Conservation (phyloP, 2,797 vertebrate species). For the Malacoctenus gilli region DNA sequence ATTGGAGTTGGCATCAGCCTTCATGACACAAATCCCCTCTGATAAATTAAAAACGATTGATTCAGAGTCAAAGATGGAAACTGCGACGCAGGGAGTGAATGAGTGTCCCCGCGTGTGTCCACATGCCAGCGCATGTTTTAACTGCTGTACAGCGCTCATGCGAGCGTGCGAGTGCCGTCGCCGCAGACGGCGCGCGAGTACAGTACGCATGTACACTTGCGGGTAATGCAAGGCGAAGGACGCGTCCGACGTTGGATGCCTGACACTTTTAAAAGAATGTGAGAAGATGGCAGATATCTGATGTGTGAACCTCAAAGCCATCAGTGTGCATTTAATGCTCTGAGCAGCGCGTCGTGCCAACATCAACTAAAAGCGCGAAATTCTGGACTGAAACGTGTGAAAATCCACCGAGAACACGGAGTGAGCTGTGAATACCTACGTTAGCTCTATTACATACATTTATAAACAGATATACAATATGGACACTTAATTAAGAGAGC, state of each 20-base stretch:
- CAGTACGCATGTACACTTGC: conserved; percentile 40
- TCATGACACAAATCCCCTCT: conserved; percentile 85
- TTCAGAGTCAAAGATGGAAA: conserved; percentile 84
- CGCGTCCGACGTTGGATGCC: conserved; percentile 60
- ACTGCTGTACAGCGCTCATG: conserved; percentile 30
- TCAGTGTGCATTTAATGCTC: conserved; percentile 68
- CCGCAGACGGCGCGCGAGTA: conserved; percentile 36
- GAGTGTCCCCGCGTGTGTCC: conserved; percentile 51
- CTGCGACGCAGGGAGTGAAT: conserved; percentile 61
- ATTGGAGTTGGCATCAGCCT: conserved; percentile 83
- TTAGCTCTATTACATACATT: conserved; percentile 57
- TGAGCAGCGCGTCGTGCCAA: conserved; percentile 64
- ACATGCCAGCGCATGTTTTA: conserved; percentile 32
- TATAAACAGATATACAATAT: conserved; percentile 42
- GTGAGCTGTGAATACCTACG: conserved; percentile 66
- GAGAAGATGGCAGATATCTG: conserved; percentile 74
- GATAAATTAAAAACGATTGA: conserved; percentile 88
- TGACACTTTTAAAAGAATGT: conserved; percentile 75
- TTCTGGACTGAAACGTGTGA: conserved; percentile 67
- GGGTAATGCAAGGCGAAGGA: conserved; percentile 48
- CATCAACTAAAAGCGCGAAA: conserved; percentile 74
- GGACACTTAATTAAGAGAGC: conserved; percentile 64
- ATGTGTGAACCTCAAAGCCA: conserved; percentile 74
- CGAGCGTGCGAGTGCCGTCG: conserved; percentile 26
- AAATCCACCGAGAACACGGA: conserved; percentile 68